Evolutionary conservation across 2,113 vertebrate genomes (phyloP), one percentile per base, ranked within the genome.

Genomic region (Rhinoderma darwinii): DNA sequence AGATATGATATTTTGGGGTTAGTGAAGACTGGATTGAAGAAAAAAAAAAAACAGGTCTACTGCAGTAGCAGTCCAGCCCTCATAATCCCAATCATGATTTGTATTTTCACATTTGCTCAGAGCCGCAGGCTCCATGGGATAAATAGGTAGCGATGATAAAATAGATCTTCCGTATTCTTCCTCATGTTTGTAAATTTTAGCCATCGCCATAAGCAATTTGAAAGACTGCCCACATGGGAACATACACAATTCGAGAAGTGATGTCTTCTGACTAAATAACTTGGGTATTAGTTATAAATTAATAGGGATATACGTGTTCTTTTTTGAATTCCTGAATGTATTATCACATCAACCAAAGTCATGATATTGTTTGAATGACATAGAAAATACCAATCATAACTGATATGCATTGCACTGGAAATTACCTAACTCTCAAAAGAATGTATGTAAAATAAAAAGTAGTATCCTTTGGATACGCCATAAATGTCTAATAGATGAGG

Each of bases 221-320:
- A 41, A 15, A 37, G 68, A 72, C 20, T 25, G 30, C 32, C 10
- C 68, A 72, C 68, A 72, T 9, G 68, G 68, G 63, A 35, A 22
- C 10, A 72, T 22, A 12, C 35, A 25, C 18, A 72, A 72, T 72
- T 39, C 39, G 30, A 72, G 68, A 72, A 72, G 68, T 37, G 11
- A 72, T 41, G 39, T 72, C 68, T 41, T 11, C 37, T 41, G 68
- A 5, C 35, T 72, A 72, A 72, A 72, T 41, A 72, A 39, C 39
- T 25, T 37, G 35, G 68, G 22, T 41, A 72, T 72, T 72, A n/a
- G 41, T 41, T 72, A 41, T 22, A 72, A 72, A 72, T 72, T 72
- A 72, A 72, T 68, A 35, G 32, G 32, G 63, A 68, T 72, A 72
- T 72, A 25, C 7, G 20, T 37, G 32, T 10, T 35, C n/a, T 37